Evolutionary conservation across 2,113 vertebrate genomes (phyloP).

Genomic region (Daubentonia madagascariensis): DNA sequence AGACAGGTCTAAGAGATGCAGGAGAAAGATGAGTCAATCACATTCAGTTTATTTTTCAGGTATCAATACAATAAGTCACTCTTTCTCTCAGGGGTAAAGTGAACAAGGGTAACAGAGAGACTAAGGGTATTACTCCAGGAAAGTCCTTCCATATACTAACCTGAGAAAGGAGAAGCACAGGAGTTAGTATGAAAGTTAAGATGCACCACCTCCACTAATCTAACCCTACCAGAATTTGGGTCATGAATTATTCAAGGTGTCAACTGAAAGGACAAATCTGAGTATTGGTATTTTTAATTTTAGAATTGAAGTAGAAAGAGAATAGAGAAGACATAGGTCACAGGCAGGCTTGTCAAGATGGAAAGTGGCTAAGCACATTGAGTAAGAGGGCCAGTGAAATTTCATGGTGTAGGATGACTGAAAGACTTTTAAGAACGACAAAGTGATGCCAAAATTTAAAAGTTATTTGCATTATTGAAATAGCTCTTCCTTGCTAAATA

Average conservation of each 20-base stretch:
- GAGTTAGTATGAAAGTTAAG: neutral
- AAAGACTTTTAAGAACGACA: neutral
- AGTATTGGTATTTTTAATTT: neutral
- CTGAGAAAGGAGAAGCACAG: neutral
- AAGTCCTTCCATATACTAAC: neutral
- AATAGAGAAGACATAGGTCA: neutral
- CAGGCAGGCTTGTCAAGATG: neutral
- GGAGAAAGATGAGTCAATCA: neutral
- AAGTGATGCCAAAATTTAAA: neutral
- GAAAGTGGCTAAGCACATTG: neutral
- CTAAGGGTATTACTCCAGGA: neutral
- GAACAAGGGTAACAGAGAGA: neutral
- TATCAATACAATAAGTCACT: neutral
- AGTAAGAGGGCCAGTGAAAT: neutral
- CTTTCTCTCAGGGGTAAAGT: neutral
- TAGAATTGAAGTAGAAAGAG: neutral
- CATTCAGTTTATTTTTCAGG: neutral
- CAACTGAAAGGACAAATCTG: neutral
- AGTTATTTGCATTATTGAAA: neutral
- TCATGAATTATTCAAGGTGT: neutral
- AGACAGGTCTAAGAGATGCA: neutral
- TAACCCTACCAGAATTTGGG: neutral
- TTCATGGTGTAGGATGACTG: neutral
- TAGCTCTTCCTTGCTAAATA: neutral
- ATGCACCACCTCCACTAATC: neutral